phyloP scores from a whole-genome alignment of 1,140 invertebrate genomes.

The Drosophila guanche region DNA sequence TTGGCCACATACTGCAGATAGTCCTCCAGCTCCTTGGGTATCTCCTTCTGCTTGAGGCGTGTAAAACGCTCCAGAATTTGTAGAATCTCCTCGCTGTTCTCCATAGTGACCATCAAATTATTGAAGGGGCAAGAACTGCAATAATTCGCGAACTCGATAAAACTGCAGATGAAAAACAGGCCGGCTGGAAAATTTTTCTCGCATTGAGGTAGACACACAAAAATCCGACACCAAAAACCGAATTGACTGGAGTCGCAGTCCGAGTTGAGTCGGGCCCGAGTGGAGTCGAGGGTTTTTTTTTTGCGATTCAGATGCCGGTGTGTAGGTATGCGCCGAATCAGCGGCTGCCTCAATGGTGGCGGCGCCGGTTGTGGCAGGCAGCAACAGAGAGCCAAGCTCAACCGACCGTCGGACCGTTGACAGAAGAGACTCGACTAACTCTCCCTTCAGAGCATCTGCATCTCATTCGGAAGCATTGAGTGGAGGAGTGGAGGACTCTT shows the following conservation, averaged over 20 bases:
- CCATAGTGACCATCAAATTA: conserved; percentile 86
- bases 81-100: conserved; percentile 93
- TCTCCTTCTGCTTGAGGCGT: conserved; percentile 89
- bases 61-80: conserved; percentile 93
- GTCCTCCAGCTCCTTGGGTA: conserved; percentile 95
- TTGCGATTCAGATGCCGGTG: not conserved
- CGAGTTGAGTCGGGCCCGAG: no score
- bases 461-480: no score
- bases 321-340: conserved; percentile 56
- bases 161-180: conserved; percentile 33
- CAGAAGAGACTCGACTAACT: no score
- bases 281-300: no score
- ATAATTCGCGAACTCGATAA: conserved; percentile 4
- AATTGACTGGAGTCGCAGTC: conserved; percentile 5
- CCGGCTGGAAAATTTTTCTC: conserved; percentile 56
- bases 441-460: no score
- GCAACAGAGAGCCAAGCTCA: conserved; percentile 33
- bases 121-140: conserved; percentile 31
- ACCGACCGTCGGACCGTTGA: no score
- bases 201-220: conserved; percentile 64
- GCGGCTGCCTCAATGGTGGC: conserved; percentile 12
- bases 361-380: conserved; percentile 1
- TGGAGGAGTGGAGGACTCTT: no score
- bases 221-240: conserved; percentile 38
- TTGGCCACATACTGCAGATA: conserved; percentile 95